Conservation (phyloP, 1,140 invertebrate genomes). For the Rhagoletis pomonella region DNA sequence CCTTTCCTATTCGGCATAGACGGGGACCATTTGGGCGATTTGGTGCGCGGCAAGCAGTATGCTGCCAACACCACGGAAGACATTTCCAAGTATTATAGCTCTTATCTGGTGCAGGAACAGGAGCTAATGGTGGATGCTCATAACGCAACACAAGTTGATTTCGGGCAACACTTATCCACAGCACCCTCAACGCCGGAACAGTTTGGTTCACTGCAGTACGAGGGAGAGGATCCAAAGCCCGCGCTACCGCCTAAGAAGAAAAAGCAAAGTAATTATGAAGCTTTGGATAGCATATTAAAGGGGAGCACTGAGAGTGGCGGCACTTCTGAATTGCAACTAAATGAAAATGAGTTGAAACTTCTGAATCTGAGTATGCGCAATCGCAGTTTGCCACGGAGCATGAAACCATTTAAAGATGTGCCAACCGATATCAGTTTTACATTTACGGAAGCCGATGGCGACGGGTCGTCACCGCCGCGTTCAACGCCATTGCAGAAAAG, state of each 20-base stretch:
- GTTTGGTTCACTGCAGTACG: background rate
- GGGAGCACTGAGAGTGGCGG: background rate
- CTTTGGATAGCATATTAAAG: background rate
- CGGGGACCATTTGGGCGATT: conserved; percentile 69
- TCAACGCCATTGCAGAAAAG: conserved; percentile 31
- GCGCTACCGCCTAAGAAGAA: conserved; percentile 70
- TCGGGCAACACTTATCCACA: conserved; percentile 49
- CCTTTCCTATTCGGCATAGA: conserved; percentile 73
- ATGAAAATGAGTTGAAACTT: conserved; percentile 71
- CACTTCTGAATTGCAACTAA: conserved; percentile 61
- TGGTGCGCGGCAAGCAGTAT: conserved; percentile 64
- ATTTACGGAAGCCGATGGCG: conserved; percentile 66
- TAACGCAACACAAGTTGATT: background rate
- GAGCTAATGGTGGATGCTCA: conserved; percentile 14
- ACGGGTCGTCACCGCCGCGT: background rate
- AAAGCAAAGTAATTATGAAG: conserved; percentile 56
- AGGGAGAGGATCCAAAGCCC: conserved; percentile 61
- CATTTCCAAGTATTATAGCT: conserved; percentile 63
- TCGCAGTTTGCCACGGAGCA: conserved; percentile 68
- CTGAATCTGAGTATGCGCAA: conserved; percentile 71
- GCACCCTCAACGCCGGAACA: conserved; percentile 55
- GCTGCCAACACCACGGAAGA: conserved; percentile 62
- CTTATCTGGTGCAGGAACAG: conserved; percentile 37
- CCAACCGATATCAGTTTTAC: conserved; percentile 73
- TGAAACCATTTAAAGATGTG: conserved; percentile 72